Evolutionary conservation across 2,888 invertebrate genomes (phyloP).

Genomic region (Alentia gelatinosa): DNA sequence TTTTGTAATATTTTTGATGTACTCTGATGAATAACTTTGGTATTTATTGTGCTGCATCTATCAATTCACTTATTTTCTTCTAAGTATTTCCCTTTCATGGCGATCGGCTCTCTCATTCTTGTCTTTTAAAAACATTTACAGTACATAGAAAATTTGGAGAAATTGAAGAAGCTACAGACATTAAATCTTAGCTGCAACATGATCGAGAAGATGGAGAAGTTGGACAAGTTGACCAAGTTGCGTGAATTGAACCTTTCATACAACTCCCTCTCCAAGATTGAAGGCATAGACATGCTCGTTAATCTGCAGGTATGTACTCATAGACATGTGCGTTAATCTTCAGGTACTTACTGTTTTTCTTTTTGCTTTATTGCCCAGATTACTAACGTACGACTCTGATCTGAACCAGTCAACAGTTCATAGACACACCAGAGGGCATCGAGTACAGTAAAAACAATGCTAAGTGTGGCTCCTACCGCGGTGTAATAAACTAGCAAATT

Average conservation of each 20-base stretch:
- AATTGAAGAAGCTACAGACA: conserved; percentile 72
- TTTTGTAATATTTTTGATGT: not conserved
- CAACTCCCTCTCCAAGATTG: conserved; percentile 76
- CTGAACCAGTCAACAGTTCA: no score
- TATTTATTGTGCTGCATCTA: not conserved
- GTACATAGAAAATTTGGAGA: conserved; percentile 80
- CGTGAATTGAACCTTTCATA: conserved; percentile 76
- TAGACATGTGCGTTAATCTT: no score
- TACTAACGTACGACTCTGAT: no score
- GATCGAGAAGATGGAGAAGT: conserved; percentile 78
- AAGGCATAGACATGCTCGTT: conserved; percentile 75
- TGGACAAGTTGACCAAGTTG: conserved; percentile 76
- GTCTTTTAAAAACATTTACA: conserved; percentile 66
- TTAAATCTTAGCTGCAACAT: conserved; percentile 76
- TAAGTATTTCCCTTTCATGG: no score
- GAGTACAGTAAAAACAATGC: no score
- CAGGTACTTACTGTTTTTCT: no score
- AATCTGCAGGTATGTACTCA: conserved; percentile 71
- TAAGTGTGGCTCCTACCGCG: no score
- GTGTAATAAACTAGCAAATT: no score
- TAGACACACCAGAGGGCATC: no score
- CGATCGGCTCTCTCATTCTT: no score
- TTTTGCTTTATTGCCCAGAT: no score
- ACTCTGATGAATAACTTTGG: not conserved
- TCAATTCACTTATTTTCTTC: not conserved